phyloP scores from a whole-genome alignment of 2,797 vertebrate species.

The Melanotaenia pygmaea region DNA sequence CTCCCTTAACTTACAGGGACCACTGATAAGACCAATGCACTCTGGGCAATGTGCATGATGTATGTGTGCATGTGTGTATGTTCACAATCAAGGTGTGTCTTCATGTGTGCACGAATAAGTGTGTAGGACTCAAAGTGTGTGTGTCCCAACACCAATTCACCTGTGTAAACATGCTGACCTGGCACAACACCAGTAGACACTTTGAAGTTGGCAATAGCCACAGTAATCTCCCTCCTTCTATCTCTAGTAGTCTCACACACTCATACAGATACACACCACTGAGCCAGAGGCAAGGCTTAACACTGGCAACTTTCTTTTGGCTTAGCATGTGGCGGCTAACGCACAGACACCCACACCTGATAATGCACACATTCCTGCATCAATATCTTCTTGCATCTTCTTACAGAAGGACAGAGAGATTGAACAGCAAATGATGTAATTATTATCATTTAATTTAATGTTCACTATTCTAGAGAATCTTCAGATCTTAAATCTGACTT shows the following conservation, averaged over 20 bases:
- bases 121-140: conserved; percentile 17
- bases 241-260: conserved; percentile 12
- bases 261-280: conserved; percentile 24
- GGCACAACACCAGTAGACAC: conserved; percentile 76
- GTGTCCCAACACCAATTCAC: conserved; percentile 69
- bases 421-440: neutral
- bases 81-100: conserved; percentile 47
- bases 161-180: conserved; percentile 79
- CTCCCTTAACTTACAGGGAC: conserved; percentile 70
- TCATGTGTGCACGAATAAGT: conserved; percentile 38
- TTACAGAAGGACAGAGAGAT: conserved; percentile 6
- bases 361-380: conserved; percentile 11
- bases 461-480: conserved; percentile 19
- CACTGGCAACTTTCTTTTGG: conserved; percentile 65
- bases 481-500: conserved; percentile 38
- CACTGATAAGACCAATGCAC: conserved; percentile 73
- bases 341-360: conserved; percentile 17
- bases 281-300: conserved; percentile 69
- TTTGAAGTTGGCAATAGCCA: conserved; percentile 78
- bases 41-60: conserved; percentile 50
- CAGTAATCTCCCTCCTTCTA: conserved; percentile 62
- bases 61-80: conserved; percentile 39
- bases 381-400: conserved; percentile 30
- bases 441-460: conserved; percentile 15
- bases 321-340: conserved; percentile 53